Evolutionary conservation across 2,888 invertebrate genomes (phyloP).

Genomic region (Dexiosoma caninum): DNA sequence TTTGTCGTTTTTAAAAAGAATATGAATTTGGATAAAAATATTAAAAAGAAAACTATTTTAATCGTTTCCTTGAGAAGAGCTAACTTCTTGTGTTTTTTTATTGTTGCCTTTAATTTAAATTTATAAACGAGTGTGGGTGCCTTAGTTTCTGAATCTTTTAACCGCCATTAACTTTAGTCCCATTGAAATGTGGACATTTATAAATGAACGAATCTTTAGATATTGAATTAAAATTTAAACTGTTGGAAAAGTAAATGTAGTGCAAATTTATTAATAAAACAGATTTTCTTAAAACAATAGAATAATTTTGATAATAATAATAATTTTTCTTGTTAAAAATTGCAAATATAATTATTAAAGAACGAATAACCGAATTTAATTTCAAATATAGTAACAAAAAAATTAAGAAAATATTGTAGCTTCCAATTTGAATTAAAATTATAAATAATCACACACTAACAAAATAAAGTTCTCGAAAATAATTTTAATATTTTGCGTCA

Average conservation of each 20-base stretch:
- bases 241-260: conserved; percentile 38
- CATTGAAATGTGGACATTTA: neutral
- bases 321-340: neutral
- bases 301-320: neutral
- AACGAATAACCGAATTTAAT: neutral
- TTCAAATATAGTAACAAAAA: too few species aligned
- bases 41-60: conserved; percentile 4
- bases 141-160: neutral
- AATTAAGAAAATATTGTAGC: too few species aligned
- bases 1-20: too few species aligned
- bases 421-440: too few species aligned
- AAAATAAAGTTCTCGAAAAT: too few species aligned
- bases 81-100: neutral
- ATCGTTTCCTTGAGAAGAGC: neutral
- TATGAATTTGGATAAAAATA: conserved; percentile 5
- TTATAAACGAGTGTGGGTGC: neutral
- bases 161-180: conserved; percentile 2
- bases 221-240: neutral
- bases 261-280: conserved; percentile 31
- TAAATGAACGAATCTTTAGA: conserved; percentile 28
- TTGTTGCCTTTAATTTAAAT: neutral
- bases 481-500: too few species aligned
- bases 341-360: too few species aligned
- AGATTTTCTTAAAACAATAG: neutral
- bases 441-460: too few species aligned